Conservation (phyloP, 2,113 vertebrate species). For the Hirundichthys speculiger region DNA sequence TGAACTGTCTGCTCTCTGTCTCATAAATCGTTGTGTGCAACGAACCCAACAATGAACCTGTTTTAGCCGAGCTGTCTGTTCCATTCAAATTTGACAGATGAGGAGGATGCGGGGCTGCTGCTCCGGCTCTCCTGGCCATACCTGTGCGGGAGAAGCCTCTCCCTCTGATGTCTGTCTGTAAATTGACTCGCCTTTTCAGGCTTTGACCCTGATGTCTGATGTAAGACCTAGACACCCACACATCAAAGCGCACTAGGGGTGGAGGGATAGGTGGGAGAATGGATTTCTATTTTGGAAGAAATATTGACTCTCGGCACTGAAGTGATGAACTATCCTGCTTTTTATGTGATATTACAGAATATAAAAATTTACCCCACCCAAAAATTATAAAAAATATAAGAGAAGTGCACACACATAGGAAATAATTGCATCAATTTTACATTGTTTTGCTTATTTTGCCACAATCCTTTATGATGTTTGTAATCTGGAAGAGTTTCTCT, state of each 20-base stretch:
- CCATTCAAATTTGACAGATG: constrained; percentile 69
- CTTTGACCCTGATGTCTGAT: constrained; percentile 83
- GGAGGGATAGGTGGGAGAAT: constrained; percentile 63
- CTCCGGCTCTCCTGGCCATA: constrained; percentile 46
- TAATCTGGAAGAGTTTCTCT: neutral
- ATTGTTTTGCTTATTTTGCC: constrained; percentile 13
- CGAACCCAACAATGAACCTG: constrained; percentile 60
- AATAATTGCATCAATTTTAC: constrained; percentile 21
- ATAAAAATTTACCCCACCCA: constrained; percentile 27
- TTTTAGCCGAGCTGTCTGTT: constrained; percentile 66
- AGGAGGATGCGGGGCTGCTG: constrained; percentile 42
- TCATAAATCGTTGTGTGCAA: constrained; percentile 63
- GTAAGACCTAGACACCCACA: constrained; percentile 83
- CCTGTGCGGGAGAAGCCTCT: constrained; percentile 66
- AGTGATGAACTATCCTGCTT: constrained; percentile 66
- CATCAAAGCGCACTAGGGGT: constrained; percentile 77
- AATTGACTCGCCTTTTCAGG: constrained; percentile 83
- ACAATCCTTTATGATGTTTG: neutral
- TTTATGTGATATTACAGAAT: constrained; percentile 63
- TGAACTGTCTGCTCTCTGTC: constrained; percentile 55
- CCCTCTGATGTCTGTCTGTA: constrained; percentile 76
- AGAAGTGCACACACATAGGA: too few relatives aligned
- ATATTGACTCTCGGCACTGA: constrained; percentile 73
- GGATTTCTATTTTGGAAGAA: constrained; percentile 76
- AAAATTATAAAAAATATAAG: too few relatives aligned